Evolutionary conservation across 2,797 vertebrate species (phyloP).

Genomic region (Paratrypauchen microcephalus): DNA sequence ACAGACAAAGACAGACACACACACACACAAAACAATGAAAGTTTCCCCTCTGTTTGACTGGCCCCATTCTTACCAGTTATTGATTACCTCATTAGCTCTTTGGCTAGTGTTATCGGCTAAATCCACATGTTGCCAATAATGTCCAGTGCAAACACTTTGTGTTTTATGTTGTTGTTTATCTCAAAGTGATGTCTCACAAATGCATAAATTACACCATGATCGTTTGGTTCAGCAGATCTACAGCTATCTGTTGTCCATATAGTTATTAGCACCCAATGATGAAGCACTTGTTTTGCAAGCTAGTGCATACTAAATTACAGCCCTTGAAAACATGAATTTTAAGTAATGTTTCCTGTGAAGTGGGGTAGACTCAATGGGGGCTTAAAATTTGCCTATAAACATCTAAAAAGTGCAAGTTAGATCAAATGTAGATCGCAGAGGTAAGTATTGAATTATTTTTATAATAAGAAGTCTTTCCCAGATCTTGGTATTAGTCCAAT

Average conservation of each 20-base stretch:
- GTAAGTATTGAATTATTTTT: too few relatives aligned
- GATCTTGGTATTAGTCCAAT: too few relatives aligned
- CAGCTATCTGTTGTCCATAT: not conserved
- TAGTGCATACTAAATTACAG: not conserved
- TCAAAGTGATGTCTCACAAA: not conserved
- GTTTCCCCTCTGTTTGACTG: not conserved
- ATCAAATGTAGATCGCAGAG: not conserved
- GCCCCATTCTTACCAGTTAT: not conserved
- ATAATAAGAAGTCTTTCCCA: too few relatives aligned
- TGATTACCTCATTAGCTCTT: slow-evolving; percentile 29
- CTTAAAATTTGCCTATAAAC: not conserved
- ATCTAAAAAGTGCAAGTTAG: not conserved
- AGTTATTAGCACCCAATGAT: not conserved
- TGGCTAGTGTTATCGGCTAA: not conserved
- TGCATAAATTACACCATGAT: not conserved
- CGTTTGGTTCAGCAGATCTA: not conserved
- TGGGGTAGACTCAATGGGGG: not conserved
- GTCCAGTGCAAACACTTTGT: not conserved
- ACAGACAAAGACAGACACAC: too few relatives aligned
- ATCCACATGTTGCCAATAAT: not conserved
- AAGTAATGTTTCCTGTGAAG: not conserved
- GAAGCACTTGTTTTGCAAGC: slow-evolving; percentile 1
- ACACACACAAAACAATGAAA: not conserved
- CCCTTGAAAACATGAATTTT: slow-evolving; percentile 23
- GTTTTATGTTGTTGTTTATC: slow-evolving; percentile 1